phyloP scores from a whole-genome alignment of 2,113 vertebrate species.

The Centropus bengalensis region DNA sequence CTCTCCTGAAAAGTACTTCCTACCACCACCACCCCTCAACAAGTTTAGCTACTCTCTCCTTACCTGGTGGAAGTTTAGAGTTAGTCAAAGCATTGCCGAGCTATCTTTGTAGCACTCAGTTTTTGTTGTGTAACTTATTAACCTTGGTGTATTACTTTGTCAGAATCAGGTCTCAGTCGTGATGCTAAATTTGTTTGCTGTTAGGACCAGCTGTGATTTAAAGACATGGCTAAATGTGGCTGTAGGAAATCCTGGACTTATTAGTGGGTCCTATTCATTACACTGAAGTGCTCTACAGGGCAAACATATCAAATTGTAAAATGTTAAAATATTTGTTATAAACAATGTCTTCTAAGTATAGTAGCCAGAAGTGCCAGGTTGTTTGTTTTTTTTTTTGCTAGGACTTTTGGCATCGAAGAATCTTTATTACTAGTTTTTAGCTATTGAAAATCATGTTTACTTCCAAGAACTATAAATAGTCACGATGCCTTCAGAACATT shows the following conservation, averaged over 20 bases:
- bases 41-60: background rate
- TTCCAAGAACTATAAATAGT: slow-evolving; percentile 56
- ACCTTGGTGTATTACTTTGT: slow-evolving; percentile 21
- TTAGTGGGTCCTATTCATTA: slow-evolving; percentile 35
- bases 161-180: slow-evolving; percentile 44
- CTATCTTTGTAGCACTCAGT: slow-evolving; percentile 48
- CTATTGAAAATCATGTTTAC: slow-evolving; percentile 71
- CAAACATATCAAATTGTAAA: slow-evolving; percentile 59
- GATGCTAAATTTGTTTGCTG: slow-evolving; percentile 56
- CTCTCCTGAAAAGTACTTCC: background rate
- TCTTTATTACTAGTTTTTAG: slow-evolving; percentile 67
- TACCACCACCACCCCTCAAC: background rate
- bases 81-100: background rate
- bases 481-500: slow-evolving; percentile 67
- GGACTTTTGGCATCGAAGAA: slow-evolving; percentile 61
- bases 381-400: slow-evolving; percentile 52
- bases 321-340: slow-evolving; percentile 55
- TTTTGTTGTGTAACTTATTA: slow-evolving; percentile 54
- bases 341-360: slow-evolving; percentile 55
- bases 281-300: slow-evolving; percentile 56
- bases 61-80: background rate
- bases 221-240: slow-evolving; percentile 27
- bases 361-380: slow-evolving; percentile 72
- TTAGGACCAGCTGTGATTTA: slow-evolving; percentile 51
- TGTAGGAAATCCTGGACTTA: slow-evolving; percentile 36